Conservation (phyloP, 2,797 vertebrate species). For the Cheirogaleus major region DNA sequence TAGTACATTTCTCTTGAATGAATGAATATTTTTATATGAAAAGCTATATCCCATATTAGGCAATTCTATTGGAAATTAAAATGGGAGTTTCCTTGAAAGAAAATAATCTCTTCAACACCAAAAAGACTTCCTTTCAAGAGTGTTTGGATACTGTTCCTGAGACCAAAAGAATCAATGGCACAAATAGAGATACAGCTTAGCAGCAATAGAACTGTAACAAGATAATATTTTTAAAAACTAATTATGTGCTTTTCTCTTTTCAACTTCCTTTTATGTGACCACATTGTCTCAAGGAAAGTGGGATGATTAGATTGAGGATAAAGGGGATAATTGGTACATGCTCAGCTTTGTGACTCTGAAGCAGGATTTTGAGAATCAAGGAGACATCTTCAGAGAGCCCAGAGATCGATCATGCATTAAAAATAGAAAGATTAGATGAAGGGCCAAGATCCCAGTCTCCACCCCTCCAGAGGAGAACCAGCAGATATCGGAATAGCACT, state of each 20-base stretch:
- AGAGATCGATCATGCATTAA: neutral
- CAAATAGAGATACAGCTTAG: neutral
- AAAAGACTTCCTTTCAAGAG: neutral
- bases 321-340: neutral
- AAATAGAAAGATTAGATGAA: neutral
- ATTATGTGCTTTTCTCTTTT: slow-evolving; percentile 1
- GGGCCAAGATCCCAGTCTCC: neutral
- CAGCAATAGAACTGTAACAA: neutral
- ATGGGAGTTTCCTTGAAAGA: slow-evolving; percentile 12
- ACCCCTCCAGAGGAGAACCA: neutral
- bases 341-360: neutral
- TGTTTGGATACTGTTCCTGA: slow-evolving; percentile 19
- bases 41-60: neutral
- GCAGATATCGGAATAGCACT: neutral
- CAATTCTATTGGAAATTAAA: slow-evolving; percentile 39
- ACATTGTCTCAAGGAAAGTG: neutral
- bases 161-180: neutral
- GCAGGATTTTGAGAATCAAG: slow-evolving; percentile 12
- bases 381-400: neutral
- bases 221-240: slow-evolving; percentile 27
- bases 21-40: neutral
- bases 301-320: neutral
- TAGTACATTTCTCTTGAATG: neutral
- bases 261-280: neutral
- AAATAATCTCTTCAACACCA: slow-evolving; percentile 26